Evolutionary conservation across 2,113 vertebrate species (phyloP).

Genomic region (Thalassoma bifasciatum): DNA sequence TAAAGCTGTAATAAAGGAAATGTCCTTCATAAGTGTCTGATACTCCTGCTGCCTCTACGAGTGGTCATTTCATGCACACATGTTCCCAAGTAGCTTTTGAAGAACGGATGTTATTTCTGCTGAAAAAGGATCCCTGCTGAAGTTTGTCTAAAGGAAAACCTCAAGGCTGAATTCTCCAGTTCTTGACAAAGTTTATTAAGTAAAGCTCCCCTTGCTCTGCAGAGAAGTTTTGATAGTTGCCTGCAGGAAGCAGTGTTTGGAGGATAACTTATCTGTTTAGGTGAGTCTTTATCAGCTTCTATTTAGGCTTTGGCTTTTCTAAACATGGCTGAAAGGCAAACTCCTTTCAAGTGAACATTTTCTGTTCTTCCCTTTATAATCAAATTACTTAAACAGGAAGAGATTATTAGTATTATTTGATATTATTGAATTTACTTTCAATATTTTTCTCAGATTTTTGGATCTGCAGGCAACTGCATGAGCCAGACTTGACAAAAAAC

Average conservation of each 20-base stretch:
- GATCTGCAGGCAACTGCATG: slow-evolving; percentile 32
- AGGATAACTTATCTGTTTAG: slow-evolving; percentile 40
- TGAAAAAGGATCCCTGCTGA: slow-evolving; percentile 32
- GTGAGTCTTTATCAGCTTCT: slow-evolving; percentile 36
- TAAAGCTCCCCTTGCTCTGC: slow-evolving; percentile 56
- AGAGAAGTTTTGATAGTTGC: slow-evolving; percentile 64
- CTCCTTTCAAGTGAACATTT: slow-evolving; percentile 66
- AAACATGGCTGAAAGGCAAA: slow-evolving; percentile 54
- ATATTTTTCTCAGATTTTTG: slow-evolving; percentile 62
- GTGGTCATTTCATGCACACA: slow-evolving; percentile 17
- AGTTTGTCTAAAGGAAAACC: slow-evolving; percentile 54
- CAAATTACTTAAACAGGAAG: slow-evolving; percentile 68
- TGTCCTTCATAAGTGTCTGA: background rate
- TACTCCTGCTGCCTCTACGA: slow-evolving; percentile 4
- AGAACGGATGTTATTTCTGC: slow-evolving; percentile 47
- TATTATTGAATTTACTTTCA: slow-evolving; percentile 67
- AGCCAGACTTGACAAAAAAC: slow-evolving; percentile 50
- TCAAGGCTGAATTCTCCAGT: slow-evolving; percentile 50
- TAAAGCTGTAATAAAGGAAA: background rate
- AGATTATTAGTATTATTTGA: slow-evolving; percentile 66
- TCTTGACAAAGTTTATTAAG: slow-evolving; percentile 75
- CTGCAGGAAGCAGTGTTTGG: slow-evolving; percentile 58
- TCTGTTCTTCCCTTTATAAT: slow-evolving; percentile 56
- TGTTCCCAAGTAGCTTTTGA: slow-evolving; percentile 33
- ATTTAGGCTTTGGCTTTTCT: slow-evolving; percentile 36